Base-by-base conservation (phyloP, 2,113 vertebrate genomes). In the Lagopus muta region DNA sequence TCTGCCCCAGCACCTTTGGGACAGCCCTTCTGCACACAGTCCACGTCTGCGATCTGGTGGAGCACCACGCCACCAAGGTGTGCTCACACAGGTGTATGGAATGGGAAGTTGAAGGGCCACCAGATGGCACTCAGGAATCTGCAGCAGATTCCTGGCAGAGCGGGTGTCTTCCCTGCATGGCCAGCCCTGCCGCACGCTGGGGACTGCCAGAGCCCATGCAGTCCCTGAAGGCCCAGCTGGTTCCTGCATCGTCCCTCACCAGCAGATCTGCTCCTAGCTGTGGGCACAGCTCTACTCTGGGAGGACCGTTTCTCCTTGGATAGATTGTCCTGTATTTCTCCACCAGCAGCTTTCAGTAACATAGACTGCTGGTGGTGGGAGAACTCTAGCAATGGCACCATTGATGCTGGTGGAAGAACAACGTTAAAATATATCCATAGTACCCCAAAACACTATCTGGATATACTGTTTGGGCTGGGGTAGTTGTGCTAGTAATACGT, bases 61-160 rank as follows among this genome's bases (percentile, higher is more conserved):
- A 73, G 22, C 0, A 0, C 34, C 1, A 2, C 57, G 28, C 17
- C 34, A 65, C 36, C 21, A 16, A 75, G 66, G 15, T 54, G 57
- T 82, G 42, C 57, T 64, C 25, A 40, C 17, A 19, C 11, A 64
- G 17, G 28, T 28, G 25, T 64, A 64, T 64, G 61, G 61, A 11
- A 8, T 28, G 61, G 27, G 16, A 64, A 64, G 61, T 16, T 11
- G 7, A 64, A 40, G 42, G 20, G 16, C 11, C 48, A 79, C n/a
- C 17, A 50, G 65, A 22, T 16, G 36, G n/a, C 58, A 73, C 47
- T 82, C 25, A 21, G 55, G 81, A 73, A 43, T 32, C 75, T 89
- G 54, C 38, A 40, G 21, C 15, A 7, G 2, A 0, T 38, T 84
- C 43, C 48, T 48, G 34, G 13, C 11, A 27, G 11, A 60, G 43